Evolutionary conservation across 2,888 invertebrate genomes (phyloP).

Genomic region (Drosophila mercatorum): DNA sequence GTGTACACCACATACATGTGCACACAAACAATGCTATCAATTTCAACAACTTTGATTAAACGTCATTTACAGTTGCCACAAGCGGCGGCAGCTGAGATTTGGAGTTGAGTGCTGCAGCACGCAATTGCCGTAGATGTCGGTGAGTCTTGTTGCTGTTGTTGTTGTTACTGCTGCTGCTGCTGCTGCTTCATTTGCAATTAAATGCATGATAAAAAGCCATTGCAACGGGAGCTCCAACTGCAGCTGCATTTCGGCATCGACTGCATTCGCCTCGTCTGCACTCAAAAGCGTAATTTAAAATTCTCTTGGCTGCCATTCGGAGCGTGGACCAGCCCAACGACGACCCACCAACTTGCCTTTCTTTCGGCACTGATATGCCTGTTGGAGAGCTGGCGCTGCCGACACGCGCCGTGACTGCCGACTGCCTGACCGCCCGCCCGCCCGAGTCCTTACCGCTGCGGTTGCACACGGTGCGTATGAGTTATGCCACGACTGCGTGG

Average conservation of each 20-base stretch:
- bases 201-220: slow-evolving; percentile 66
- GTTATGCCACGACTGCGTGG: slow-evolving; percentile 71
- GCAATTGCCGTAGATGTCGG: slow-evolving; percentile 60
- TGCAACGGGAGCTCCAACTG: slow-evolving; percentile 11
- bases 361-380: slow-evolving; percentile 68
- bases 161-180: slow-evolving; percentile 19
- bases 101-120: slow-evolving; percentile 28
- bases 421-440: slow-evolving; percentile 35
- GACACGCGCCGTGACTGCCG: slow-evolving; percentile 20
- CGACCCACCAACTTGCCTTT: slow-evolving; percentile 33
- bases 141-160: slow-evolving; percentile 37
- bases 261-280: slow-evolving; percentile 57
- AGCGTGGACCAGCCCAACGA: slow-evolving; percentile 34
- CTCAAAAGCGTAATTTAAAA: slow-evolving; percentile 79
- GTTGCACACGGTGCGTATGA: slow-evolving; percentile 75
- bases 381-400: slow-evolving; percentile 44
- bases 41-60: slow-evolving; percentile 80
- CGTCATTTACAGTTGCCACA: slow-evolving; percentile 72
- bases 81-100: slow-evolving; percentile 44
- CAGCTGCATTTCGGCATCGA: slow-evolving; percentile 70
- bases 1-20: slow-evolving; percentile 1
- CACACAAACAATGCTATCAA: slow-evolving; percentile 74
- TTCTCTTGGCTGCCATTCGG: slow-evolving; percentile 77
- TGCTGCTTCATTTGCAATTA: slow-evolving; percentile 76
- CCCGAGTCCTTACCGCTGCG: slow-evolving; percentile 48